Percentiles rank a stretch among this genome's conserved stretches.
Evolutionary conservation across 2,113 vertebrate species (phyloP).

Genomic region (Anseranas semipalmata): DNA sequence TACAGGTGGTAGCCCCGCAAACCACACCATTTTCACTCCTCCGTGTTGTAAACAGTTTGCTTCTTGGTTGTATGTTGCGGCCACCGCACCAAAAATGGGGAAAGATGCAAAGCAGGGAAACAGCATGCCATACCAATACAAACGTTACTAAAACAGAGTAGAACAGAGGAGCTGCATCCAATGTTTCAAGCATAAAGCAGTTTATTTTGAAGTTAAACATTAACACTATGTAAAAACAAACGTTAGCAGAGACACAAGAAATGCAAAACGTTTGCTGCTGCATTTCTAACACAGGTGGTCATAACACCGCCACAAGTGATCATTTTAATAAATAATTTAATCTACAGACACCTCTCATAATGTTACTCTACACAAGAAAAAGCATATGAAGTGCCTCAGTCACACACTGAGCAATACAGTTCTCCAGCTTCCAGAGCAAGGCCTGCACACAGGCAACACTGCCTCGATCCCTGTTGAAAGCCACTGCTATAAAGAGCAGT

Average conservation of each 20-base stretch:
- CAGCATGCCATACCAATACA: fast-evolving
- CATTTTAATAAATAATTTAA: neutral
- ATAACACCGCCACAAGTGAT: neutral
- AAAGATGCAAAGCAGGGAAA: fast-evolving
- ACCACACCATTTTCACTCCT: neutral
- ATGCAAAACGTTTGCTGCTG: neutral
- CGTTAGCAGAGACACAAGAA: neutral
- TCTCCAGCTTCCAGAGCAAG: neutral
- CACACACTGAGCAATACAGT: neutral
- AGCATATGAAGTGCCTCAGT: neutral
- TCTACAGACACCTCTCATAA: neutral
- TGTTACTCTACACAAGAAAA: neutral
- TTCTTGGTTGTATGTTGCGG: neutral
- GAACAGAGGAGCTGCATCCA: neutral
- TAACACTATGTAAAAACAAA: slow-evolving; percentile 25
- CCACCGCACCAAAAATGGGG: neutral
- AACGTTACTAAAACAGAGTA: neutral
- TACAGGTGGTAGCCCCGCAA: neutral
- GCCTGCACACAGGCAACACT: neutral
- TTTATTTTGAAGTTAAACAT: slow-evolving; percentile 60
- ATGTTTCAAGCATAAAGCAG: neutral
- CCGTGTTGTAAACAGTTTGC: fast-evolving
- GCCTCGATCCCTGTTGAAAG: neutral
- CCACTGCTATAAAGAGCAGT: neutral
- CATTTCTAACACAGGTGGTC: neutral